Conservation (phyloP, 2,113 vertebrate genomes). For the Hippocampus zosterae region DNA sequence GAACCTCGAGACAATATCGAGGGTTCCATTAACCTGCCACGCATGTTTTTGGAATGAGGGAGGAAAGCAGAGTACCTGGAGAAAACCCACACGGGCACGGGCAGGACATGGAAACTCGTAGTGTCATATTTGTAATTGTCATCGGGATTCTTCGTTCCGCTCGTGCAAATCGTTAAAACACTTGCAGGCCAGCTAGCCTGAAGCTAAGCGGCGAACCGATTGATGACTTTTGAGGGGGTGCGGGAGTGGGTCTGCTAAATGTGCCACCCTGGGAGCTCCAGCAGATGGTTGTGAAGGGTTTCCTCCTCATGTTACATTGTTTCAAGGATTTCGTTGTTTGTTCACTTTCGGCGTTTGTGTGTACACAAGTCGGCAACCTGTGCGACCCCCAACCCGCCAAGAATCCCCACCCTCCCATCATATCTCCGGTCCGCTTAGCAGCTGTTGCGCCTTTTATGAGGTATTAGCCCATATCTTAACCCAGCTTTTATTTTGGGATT, state of each 20-base stretch:
- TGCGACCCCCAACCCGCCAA: slow-evolving; percentile 37
- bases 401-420: not conserved
- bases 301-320: slow-evolving; percentile 55
- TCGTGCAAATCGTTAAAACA: not conserved
- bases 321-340: slow-evolving; percentile 61
- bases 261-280: slow-evolving; percentile 46
- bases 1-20: too few species aligned
- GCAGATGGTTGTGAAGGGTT: slow-evolving; percentile 54
- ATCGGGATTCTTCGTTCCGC: too few species aligned
- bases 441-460: slow-evolving; percentile 62
- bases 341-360: slow-evolving; percentile 58
- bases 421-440: slow-evolving; percentile 48
- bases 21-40: too few species aligned
- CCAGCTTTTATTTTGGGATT: slow-evolving; percentile 58
- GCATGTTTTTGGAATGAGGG: too few species aligned
- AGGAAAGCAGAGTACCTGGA: too few species aligned
- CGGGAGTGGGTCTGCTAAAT: slow-evolving; percentile 42
- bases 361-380: slow-evolving; percentile 54
- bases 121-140: not conserved
- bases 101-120: not conserved
- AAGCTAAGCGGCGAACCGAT: not conserved
- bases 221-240: slow-evolving; percentile 31
- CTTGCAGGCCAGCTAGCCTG: not conserved
- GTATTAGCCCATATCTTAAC: slow-evolving; percentile 42
- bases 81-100: too few species aligned